These are phyloP conservation scores for Ochotona princeps DNA, from an alignment of 2,113 vertebrate genomes.

Conservation along the genomic window DNA sequence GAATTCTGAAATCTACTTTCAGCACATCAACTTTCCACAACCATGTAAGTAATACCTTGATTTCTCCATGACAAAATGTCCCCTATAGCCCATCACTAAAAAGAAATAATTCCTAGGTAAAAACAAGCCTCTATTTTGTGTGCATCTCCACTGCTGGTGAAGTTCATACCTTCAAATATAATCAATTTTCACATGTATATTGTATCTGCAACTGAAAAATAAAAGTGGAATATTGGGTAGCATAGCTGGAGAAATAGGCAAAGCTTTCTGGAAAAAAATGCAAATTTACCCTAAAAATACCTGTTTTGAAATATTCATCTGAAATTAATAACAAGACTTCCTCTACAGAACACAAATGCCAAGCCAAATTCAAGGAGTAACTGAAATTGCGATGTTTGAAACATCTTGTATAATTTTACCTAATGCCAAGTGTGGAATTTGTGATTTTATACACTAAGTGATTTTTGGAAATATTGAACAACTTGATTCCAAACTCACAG, in stretches of 20 bases:
- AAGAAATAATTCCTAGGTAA: constrained; percentile 45
- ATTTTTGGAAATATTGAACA: constrained; percentile 7
- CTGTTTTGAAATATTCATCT: constrained; percentile 35
- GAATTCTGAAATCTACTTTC: constrained; percentile 4
- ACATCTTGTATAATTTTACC: constrained; percentile 40
- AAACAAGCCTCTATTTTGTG: constrained; percentile 47
- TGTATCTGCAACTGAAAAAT: constrained; percentile 33
- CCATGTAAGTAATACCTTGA: constrained; percentile 56
- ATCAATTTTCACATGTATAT: background rate
- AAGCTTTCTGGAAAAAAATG: background rate
- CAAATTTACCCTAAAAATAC: background rate
- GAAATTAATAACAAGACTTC: constrained; percentile 47
- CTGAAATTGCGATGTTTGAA: constrained; percentile 36
- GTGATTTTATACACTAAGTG: background rate
- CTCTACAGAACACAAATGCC: background rate
- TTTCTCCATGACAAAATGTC: constrained; percentile 27
- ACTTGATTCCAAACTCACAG: constrained; percentile 36
- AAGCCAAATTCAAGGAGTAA: background rate
- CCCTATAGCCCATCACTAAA: background rate
- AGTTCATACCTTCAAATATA: constrained; percentile 26
- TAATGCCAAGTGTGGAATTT: background rate
- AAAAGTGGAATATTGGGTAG: background rate
- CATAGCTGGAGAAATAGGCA: background rate
- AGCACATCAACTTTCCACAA: background rate
- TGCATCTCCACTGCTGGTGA: constrained; percentile 4